phyloP scores from a whole-genome alignment of 1,140 invertebrate species.

The Pseudachorutes palmiensis region DNA sequence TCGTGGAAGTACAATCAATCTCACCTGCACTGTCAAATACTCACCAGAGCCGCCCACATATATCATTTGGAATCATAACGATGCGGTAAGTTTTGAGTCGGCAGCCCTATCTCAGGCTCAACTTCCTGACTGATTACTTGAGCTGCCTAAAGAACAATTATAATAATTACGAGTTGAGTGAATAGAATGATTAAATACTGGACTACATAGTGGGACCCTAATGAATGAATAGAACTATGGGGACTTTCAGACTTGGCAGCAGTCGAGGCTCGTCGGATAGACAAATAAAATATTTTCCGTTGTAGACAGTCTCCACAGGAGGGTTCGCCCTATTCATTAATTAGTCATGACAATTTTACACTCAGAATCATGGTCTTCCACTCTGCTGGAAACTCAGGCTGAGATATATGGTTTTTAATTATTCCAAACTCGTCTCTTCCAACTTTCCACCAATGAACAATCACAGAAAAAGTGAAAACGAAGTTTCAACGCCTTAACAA shows the following conservation, averaged over 20 bases:
- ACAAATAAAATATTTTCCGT: neutral
- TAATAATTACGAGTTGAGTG: neutral
- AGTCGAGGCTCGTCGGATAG: neutral
- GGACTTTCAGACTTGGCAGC: too few relatives aligned
- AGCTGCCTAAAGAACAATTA: neutral
- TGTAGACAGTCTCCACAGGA: slow-evolving; percentile 1
- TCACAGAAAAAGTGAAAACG: too few relatives aligned
- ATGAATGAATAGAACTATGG: slow-evolving; percentile 2
- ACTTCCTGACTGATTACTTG: neutral
- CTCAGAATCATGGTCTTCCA: slow-evolving; percentile 8
- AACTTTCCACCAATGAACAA: neutral
- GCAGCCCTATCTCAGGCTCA: neutral
- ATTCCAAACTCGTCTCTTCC: neutral
- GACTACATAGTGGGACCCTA: neutral
- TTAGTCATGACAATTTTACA: slow-evolving; percentile 31
- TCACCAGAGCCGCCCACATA: slow-evolving; percentile 83
- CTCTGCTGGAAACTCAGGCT: slow-evolving; percentile 11
- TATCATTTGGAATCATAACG: slow-evolving; percentile 87
- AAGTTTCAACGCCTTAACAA: too few relatives aligned
- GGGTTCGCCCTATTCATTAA: slow-evolving; percentile 25
- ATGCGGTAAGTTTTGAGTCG: slow-evolving; percentile 57
- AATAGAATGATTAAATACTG: neutral
- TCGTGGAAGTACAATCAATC: slow-evolving; percentile 78
- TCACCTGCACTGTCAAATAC: slow-evolving; percentile 80
- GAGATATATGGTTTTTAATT: neutral